Conservation (phyloP, 2,113 vertebrate genomes). For the Tychaedon coryphoeus region DNA sequence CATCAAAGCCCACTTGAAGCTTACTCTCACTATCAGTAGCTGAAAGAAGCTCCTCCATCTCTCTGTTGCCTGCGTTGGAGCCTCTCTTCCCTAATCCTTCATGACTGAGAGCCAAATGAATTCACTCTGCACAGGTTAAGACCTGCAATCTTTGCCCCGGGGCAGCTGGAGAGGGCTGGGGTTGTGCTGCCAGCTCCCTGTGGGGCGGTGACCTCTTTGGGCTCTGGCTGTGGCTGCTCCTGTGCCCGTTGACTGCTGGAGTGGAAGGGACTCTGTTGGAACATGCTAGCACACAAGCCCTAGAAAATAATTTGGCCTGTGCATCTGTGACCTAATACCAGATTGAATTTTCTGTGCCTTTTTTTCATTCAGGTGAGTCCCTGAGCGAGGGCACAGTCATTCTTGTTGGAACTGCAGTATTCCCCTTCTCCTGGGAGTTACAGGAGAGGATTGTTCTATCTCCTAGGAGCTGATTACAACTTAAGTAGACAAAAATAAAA, state of each 20-base stretch:
- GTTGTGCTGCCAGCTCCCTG: not conserved
- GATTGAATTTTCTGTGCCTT: not conserved
- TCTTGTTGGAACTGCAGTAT: not conserved
- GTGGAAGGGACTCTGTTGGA: not conserved
- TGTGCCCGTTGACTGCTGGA: not conserved
- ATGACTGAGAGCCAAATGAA: not conserved
- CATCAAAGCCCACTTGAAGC: not conserved
- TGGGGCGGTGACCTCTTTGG: not conserved
- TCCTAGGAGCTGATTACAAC: not conserved
- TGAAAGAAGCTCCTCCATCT: not conserved
- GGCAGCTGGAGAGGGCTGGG: rapidly evolving
- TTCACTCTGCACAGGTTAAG: not conserved
- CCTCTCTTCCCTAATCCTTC: not conserved
- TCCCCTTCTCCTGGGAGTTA: not conserved
- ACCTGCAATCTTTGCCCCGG: not conserved
- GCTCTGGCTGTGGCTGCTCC: not conserved
- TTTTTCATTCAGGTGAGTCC: not conserved
- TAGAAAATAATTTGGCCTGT: not conserved
- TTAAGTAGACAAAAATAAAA: not conserved
- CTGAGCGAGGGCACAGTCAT: not conserved
- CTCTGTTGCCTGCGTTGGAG: not conserved
- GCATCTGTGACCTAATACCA: not conserved
- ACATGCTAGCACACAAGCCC: not conserved
- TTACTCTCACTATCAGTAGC: not conserved
- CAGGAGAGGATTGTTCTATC: not conserved